Evolutionary conservation across 2,888 invertebrate genomes (phyloP).

Genomic region (Heliothis peltigera): DNA sequence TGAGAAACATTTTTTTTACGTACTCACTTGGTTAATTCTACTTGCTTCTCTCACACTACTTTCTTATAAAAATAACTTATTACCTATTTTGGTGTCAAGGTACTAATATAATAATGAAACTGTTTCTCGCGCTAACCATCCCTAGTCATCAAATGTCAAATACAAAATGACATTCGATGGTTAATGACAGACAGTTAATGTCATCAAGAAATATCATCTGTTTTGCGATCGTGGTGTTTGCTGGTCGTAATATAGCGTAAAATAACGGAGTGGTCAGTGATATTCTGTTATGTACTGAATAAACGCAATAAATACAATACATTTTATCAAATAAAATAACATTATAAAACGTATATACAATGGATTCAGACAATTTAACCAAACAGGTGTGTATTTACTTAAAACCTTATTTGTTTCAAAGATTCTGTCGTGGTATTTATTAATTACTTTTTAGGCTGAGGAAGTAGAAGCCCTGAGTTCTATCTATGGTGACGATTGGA

Average conservation of each 20-base stretch:
- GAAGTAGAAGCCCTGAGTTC: constrained; percentile 93
- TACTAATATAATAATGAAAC: too few relatives aligned
- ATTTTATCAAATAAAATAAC: background rate
- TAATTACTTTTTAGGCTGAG: constrained; percentile 83
- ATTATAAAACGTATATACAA: constrained; percentile 38
- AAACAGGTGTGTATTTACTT: constrained; percentile 63
- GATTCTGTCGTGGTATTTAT: constrained; percentile 7
- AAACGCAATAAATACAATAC: background rate
- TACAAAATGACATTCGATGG: too few relatives aligned
- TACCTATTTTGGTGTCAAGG: too few relatives aligned
- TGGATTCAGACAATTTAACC: constrained; percentile 76
- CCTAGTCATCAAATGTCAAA: background rate
- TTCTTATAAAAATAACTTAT: too few relatives aligned
- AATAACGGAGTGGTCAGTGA: background rate
- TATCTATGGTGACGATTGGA: constrained; percentile 93
- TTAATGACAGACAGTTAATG: background rate
- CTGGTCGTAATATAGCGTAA: background rate
- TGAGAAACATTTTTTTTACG: too few relatives aligned
- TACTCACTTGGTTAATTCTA: too few relatives aligned
- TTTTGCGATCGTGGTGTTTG: constrained; percentile 1
- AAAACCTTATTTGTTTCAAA: background rate
- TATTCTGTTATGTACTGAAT: constrained; percentile 7
- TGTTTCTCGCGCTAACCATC: background rate
- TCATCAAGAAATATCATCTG: background rate
- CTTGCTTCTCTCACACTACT: too few relatives aligned